Evolutionary conservation across 2,113 vertebrate species (phyloP).

Genomic region (Amazona vittata): DNA sequence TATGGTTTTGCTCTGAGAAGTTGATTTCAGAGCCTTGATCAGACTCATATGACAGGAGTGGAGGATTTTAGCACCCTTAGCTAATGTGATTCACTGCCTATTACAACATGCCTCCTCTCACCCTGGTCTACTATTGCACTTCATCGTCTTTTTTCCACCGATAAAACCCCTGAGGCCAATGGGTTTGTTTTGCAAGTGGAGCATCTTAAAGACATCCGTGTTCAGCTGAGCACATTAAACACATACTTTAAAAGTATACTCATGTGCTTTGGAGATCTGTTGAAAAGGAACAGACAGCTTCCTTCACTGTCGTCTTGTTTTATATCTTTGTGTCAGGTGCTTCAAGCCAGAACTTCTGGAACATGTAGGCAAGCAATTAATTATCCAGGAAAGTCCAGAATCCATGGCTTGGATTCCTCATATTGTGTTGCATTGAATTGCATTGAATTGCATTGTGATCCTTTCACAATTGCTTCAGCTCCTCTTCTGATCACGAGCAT

Average conservation of each 20-base stretch:
- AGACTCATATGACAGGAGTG: conserved; percentile 47
- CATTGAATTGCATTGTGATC: background rate
- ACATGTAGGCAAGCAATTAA: background rate
- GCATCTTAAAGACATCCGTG: background rate
- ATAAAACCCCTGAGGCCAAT: background rate
- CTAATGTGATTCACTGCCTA: conserved; percentile 46
- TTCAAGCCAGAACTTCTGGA: background rate
- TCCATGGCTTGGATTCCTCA: background rate
- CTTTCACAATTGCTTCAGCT: background rate
- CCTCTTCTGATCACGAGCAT: background rate
- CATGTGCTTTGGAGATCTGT: background rate
- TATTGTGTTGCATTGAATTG: background rate
- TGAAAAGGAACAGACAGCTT: background rate
- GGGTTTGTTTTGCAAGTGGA: conserved; percentile 41
- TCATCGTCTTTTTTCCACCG: background rate
- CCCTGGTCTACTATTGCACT: conserved; percentile 24
- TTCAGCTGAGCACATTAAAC: background rate
- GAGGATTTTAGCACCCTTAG: conserved; percentile 40
- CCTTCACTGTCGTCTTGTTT: background rate
- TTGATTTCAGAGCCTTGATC: conserved; percentile 43
- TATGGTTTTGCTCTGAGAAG: conserved; percentile 28
- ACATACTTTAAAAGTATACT: background rate
- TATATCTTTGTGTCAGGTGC: background rate
- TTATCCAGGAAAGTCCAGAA: background rate
- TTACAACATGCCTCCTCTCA: conserved; percentile 34